phyloP scores from a whole-genome alignment of 2,888 invertebrate genomes.

The Epicampocera succincta region DNA sequence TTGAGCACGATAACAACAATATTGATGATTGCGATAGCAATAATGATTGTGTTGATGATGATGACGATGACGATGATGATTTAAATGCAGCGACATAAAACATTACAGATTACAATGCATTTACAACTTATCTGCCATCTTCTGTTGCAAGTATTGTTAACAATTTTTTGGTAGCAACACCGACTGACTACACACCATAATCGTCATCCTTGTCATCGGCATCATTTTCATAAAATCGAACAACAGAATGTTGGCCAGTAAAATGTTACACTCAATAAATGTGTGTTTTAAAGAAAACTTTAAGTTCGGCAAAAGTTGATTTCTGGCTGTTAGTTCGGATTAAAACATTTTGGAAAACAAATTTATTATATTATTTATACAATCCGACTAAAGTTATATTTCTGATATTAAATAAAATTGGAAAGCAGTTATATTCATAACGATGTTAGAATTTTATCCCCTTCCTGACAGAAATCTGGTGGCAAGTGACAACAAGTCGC shows the following conservation, averaged over 20 bases:
- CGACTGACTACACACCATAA: background rate
- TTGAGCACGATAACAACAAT: constrained; percentile 40
- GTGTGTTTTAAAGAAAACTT: background rate
- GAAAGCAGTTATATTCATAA: too few species aligned
- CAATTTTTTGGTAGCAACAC: constrained; percentile 34
- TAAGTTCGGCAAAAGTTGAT: too few species aligned
- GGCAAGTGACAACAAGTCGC: too few species aligned
- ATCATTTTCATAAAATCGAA: constrained; percentile 22
- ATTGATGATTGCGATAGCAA: constrained; percentile 59
- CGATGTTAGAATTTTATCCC: too few species aligned
- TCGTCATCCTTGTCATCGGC: constrained; percentile 7
- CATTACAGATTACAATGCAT: constrained; percentile 57
- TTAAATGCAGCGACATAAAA: constrained; percentile 45
- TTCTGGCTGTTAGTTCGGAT: too few species aligned
- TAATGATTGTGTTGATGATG: constrained; percentile 38
- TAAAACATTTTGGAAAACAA: too few species aligned
- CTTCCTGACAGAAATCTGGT: too few species aligned
- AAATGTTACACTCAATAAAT: constrained; percentile 51
- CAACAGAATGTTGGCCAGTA: constrained; percentile 37
- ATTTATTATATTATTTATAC: too few species aligned
- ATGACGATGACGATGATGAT: constrained; percentile 39
- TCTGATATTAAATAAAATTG: too few species aligned
- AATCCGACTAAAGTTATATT: too few species aligned
- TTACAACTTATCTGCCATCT: constrained; percentile 42
- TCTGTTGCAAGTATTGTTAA: constrained; percentile 53